Conservation (phyloP, 2,888 invertebrate genomes). For the Eueremaeus valkanovi region DNA sequence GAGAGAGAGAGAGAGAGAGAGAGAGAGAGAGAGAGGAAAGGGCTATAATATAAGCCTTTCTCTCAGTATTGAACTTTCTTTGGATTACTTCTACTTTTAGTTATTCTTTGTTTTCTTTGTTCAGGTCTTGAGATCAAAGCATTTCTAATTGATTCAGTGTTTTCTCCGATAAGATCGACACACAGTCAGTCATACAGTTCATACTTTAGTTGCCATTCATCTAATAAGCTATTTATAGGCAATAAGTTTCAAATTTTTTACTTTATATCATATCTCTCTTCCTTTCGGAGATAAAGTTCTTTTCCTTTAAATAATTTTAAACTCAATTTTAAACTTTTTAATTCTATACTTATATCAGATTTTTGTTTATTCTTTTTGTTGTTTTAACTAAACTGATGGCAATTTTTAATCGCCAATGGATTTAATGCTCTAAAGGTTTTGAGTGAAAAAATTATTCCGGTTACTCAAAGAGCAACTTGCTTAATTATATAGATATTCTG, state of each 20-base stretch:
- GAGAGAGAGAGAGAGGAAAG: background rate
- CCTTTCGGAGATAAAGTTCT: constrained; percentile 18
- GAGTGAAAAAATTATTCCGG: background rate
- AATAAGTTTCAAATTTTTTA: constrained; percentile 12
- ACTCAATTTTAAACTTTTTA: background rate
- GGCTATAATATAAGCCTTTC: background rate
- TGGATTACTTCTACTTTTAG: background rate
- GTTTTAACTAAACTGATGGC: constrained; percentile 12
- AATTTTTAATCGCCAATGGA: background rate
- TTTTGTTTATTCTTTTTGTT: constrained; percentile 6
- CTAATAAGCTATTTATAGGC: background rate
- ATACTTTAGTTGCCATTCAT: background rate
- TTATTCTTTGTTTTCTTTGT: constrained; percentile 11
- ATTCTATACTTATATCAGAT: constrained; percentile 2
- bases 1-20: background rate
- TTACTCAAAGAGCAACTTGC: too few species aligned
- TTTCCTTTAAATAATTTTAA: background rate
- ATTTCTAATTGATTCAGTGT: background rate
- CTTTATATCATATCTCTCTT: constrained; percentile 20
- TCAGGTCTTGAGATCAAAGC: background rate
- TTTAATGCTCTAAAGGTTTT: constrained; percentile 1
- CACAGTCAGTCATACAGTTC: background rate
- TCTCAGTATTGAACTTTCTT: background rate
- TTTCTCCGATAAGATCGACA: constrained; percentile 9
- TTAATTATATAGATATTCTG: background rate